Percentiles rank a stretch among this genome's conserved stretches.
Conservation (phyloP, 2,797 vertebrate species). For the Myioborus melanocephalus region DNA sequence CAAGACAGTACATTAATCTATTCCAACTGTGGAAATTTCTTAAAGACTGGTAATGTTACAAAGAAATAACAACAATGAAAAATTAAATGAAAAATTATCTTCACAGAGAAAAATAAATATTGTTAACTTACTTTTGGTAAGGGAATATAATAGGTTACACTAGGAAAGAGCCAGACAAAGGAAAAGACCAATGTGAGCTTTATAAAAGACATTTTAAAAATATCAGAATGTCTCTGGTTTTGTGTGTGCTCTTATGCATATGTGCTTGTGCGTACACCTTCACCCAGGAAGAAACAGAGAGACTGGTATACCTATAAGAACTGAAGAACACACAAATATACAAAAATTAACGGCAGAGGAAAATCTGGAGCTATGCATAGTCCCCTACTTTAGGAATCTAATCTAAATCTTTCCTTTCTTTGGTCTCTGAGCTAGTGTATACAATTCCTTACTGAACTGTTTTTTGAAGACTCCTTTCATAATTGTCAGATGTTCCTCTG, state of each 20-base stretch:
- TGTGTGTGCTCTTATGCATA: fast-evolving
- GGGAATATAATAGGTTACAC: background rate
- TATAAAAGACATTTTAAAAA: background rate
- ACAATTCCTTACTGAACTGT: background rate
- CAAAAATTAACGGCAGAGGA: background rate
- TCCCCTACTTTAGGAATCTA: background rate
- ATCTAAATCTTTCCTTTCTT: background rate
- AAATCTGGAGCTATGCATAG: background rate
- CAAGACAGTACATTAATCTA: background rate
- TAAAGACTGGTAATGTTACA: background rate
- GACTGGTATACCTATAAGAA: background rate
- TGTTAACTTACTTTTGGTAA: background rate
- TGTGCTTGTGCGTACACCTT: background rate
- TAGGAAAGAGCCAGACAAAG: background rate
- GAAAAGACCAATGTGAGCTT: background rate
- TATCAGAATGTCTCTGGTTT: fast-evolving
- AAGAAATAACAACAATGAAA: background rate
- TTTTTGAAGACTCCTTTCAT: background rate
- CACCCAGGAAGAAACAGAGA: background rate
- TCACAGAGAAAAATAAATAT: background rate
- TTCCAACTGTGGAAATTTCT: background rate
- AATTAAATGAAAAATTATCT: background rate
- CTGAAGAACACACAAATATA: background rate
- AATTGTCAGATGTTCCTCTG: background rate
- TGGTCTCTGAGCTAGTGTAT: background rate